phyloP scores from a whole-genome alignment of 1,140 invertebrate genomes.

The Drosophila yakuba region DNA sequence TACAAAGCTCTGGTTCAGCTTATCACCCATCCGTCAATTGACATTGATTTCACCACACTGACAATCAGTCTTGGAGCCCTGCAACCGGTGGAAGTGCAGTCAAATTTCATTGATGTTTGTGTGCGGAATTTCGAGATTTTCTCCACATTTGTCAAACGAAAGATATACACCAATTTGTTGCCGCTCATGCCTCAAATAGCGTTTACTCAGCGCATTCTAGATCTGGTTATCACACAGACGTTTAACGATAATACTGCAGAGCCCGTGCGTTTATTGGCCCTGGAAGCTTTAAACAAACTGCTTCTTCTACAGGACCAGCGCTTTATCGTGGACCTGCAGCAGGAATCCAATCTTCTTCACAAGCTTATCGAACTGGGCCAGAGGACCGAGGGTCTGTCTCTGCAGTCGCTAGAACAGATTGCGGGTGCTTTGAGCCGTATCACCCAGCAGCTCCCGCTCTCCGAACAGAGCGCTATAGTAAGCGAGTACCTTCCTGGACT shows the following conservation, averaged over 20 bases:
- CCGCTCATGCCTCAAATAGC: slow-evolving; percentile 69
- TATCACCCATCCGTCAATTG: slow-evolving; percentile 63
- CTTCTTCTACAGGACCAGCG: slow-evolving; percentile 57
- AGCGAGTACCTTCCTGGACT: slow-evolving; percentile 71
- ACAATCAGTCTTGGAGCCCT: slow-evolving; percentile 61
- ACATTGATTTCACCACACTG: slow-evolving; percentile 65
- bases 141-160: slow-evolving; percentile 69
- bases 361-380: slow-evolving; percentile 68
- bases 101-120: slow-evolving; percentile 67
- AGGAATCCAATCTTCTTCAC: slow-evolving; percentile 65
- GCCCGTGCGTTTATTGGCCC: slow-evolving; percentile 51
- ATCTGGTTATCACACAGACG: slow-evolving; percentile 63
- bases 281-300: slow-evolving; percentile 66
- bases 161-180: slow-evolving; percentile 69
- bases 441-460: slow-evolving; percentile 61
- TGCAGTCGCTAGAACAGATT: slow-evolving; percentile 58
- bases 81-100: slow-evolving; percentile 75
- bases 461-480: slow-evolving; percentile 74
- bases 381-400: slow-evolving; percentile 20
- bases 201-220: slow-evolving; percentile 71
- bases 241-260: slow-evolving; percentile 38
- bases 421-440: slow-evolving; percentile 64
- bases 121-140: slow-evolving; percentile 72
- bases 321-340: slow-evolving; percentile 71
- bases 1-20: slow-evolving; percentile 72